These are phyloP conservation scores for Lophotis ruficrista DNA, from an alignment of 2,113 vertebrate genomes.

Conservation along the genomic window DNA sequence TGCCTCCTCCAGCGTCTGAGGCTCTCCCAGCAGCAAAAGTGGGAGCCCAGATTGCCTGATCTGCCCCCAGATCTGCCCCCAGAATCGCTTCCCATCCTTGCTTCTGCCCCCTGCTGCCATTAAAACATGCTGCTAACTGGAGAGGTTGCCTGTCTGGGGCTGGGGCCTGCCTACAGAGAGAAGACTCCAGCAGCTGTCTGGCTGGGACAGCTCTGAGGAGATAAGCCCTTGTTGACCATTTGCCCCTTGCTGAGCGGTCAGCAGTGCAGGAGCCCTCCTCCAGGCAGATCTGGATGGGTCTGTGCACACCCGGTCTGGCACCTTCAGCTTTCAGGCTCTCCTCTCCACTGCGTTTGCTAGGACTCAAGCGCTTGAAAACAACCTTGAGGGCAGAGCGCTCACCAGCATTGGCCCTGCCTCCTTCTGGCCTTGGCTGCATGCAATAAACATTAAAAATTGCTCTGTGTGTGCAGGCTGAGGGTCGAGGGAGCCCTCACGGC, in stretches of 20 bases:
- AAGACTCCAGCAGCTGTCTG: neutral
- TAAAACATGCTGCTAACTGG: neutral
- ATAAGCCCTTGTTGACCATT: neutral
- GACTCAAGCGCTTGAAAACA: neutral
- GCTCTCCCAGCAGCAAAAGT: neutral
- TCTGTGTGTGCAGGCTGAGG: neutral
- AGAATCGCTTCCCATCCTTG: neutral
- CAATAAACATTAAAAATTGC: neutral
- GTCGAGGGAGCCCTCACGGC: neutral
- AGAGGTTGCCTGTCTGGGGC: neutral
- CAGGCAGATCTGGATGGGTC: neutral
- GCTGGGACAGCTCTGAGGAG: neutral
- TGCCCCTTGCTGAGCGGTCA: neutral
- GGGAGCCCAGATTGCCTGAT: neutral
- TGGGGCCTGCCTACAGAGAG: neutral
- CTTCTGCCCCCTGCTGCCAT: neutral
- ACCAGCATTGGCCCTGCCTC: neutral
- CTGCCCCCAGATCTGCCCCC: neutral
- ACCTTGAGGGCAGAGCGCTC: neutral
- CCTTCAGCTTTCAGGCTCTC: neutral
- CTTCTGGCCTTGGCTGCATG: neutral
- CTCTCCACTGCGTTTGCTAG: neutral
- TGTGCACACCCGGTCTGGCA: neutral
- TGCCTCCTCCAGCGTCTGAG: neutral
- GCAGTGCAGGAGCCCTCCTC: neutral